Evolutionary conservation across 2,113 vertebrate genomes (phyloP), one percentile per base, ranked within the genome.

Genomic region (Leptobrachium leishanense): DNA sequence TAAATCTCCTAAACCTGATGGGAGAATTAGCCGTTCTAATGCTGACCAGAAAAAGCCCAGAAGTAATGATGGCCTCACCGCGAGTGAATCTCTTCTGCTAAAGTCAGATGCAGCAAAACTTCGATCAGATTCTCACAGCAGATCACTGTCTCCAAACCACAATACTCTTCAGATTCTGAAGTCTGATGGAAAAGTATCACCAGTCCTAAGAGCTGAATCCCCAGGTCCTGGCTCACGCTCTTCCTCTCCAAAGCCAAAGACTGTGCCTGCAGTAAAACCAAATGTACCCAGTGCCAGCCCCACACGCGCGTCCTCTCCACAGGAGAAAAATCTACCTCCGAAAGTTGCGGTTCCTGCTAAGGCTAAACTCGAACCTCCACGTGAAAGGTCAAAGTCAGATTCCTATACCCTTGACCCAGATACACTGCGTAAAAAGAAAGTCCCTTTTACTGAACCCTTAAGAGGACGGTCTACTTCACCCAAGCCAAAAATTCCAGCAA

Each of bases 331-430:
- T 82, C 89, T 94, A 87, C 93, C 93, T 88, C 91, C 95, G 71
- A 99, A 97, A 89, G 88, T 89, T 72, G 87, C 93, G 71, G 88
- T 94, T 65, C 94, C 97, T 13, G 91, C 95, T 40, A 99, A 98
- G 91, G 91, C 93, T 69, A 95, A 93, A 43, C 92, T 98, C 6
- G 98, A 99, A 84, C 97, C 95, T 83, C 97, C 97, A 82, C 92
- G 98, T 73, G 98, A 99, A 77, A 91, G 98, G 81, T 99, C 98
- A 81, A 99, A 99, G 77, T 99, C 98, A 1, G 97, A 99, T 88
- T 99, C 98, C 1, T 99, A 99, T 77, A 99, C 98, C 0, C 90
- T 99, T 77, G 97, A 98, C 84, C 97, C 97, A 67, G 98, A 99
- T 77, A 96, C 96, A 0, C 92, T 99, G 46, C 92, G 97, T 76